Conservation (phyloP, 2,888 invertebrate species). For the Erannis defoliaria region DNA sequence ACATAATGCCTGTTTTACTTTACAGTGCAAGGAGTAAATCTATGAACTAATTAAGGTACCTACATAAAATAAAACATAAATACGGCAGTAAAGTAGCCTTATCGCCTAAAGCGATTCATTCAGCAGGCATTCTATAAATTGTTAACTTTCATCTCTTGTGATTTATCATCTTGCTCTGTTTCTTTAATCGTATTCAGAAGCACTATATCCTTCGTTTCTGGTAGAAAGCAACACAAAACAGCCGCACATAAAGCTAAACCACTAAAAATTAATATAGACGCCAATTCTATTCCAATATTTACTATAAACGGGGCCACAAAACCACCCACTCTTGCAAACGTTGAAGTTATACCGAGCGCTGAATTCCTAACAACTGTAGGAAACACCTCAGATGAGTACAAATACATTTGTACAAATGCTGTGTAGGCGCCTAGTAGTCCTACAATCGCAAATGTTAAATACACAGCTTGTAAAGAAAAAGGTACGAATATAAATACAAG, state of each 20-base stretch:
- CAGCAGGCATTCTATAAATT: too few relatives aligned
- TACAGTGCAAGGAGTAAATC: too few relatives aligned
- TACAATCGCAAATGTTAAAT: constrained; percentile 90
- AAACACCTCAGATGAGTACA: constrained; percentile 92
- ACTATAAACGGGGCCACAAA: constrained; percentile 90
- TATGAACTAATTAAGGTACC: too few relatives aligned
- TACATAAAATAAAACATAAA: too few relatives aligned
- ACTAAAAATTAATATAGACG: constrained; percentile 73
- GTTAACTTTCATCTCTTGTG: constrained; percentile 8
- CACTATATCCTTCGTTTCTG: constrained; percentile 75
- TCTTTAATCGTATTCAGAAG: constrained; percentile 73
- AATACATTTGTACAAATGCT: constrained; percentile 88
- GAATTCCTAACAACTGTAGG: constrained; percentile 93
- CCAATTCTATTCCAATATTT: constrained; percentile 78
- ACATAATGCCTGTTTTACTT: too few relatives aligned
- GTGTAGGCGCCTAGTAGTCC: constrained; percentile 92
- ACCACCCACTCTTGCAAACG: constrained; percentile 89
- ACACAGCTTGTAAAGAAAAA: constrained; percentile 58
- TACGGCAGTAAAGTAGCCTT: too few relatives aligned
- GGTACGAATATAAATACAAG: constrained; percentile 72
- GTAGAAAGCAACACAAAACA: constrained; percentile 68
- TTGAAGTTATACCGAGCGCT: constrained; percentile 91
- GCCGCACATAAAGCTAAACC: constrained; percentile 67
- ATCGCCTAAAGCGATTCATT: too few relatives aligned
- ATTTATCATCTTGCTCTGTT: constrained; percentile 54